Evolutionary conservation across 2,797 vertebrate species (phyloP), one percentile per base, ranked within the genome.

Genomic region (Onychomys leucogaster): DNA sequence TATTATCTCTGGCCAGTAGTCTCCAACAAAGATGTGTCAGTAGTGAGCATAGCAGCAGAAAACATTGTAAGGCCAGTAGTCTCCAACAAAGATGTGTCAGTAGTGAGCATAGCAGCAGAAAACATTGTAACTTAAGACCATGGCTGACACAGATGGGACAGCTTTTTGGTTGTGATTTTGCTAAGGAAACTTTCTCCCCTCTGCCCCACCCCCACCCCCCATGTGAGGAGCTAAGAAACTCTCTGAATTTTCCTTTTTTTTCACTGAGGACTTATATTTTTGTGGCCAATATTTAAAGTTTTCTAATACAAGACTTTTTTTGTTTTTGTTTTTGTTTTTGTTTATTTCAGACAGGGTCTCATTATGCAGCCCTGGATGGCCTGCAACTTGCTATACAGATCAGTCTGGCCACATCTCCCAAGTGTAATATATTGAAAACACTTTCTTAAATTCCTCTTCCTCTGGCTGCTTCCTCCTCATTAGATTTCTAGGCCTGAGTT

Each of bases 271-370:
- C 43, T 94, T 87, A 6, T 3, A 87, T 89, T 91, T 94, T 83
- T 76, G 77, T 34, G 25, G 0, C 78, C 55, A 93, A 21, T 14
- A 84, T 91, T 95, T 90, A 85, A 91, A 89, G 5, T 29, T 96
- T 55, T 43, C 4, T 88, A 88, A 76, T 43, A 32, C 29, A 95
- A 93, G 27, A 78, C 85, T 46, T 90, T 95, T 90, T 78, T 32
- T 69, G 21, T 25, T 34, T 69, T 65, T 84, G 84, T 95, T 90
- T 78, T 32, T 69, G 21, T 25, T 34, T 69, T 65, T 84, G 84
- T n/a, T n/a, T n/a, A n/a, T n/a, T n/a, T n/a, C n/a, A 37, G 34
- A 71, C n/a, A 73, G 9, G 49, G 14, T 73, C 49, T 71, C 23
- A 52, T 23, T 37, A 11, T 49, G 29, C 0, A 55, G 46, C 34